Evolutionary conservation across 2,113 vertebrate species (phyloP).

Genomic region (Xerus inauris): DNA sequence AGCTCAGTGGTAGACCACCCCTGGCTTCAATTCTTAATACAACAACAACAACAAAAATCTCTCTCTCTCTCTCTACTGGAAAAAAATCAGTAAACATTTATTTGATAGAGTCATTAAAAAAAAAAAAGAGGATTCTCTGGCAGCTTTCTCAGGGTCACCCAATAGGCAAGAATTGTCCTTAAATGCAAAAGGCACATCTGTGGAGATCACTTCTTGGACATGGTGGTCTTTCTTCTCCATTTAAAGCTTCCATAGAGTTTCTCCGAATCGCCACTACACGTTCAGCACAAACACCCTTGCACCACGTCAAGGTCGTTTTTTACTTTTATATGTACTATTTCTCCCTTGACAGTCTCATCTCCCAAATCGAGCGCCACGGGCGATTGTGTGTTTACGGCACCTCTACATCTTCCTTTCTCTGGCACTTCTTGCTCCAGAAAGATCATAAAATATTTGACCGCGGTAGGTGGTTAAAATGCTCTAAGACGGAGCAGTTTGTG

Average conservation of each 20-base stretch:
- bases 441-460: constrained; percentile 54
- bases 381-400: background rate
- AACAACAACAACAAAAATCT: too few species aligned
- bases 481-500: background rate
- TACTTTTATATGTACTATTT: constrained; percentile 47
- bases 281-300: background rate
- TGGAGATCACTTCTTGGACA: background rate
- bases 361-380: constrained; percentile 51
- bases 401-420: constrained; percentile 54
- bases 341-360: constrained; percentile 73
- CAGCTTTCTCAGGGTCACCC: background rate
- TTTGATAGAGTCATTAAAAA: too few species aligned
- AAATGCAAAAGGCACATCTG: too few species aligned
- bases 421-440: background rate
- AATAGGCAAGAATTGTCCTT: background rate
- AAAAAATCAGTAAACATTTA: too few species aligned
- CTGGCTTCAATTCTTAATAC: too few species aligned
- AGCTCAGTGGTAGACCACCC: too few species aligned
- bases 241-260: background rate
- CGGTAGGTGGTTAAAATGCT: background rate
- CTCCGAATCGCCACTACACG: background rate
- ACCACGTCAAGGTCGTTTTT: constrained; percentile 3
- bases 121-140: background rate
- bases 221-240: background rate
- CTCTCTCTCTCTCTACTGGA: too few species aligned